These are phyloP conservation scores for Neopelma chrysocephalum DNA, from an alignment of 2,797 vertebrate genomes.

Conservation along the genomic window DNA sequence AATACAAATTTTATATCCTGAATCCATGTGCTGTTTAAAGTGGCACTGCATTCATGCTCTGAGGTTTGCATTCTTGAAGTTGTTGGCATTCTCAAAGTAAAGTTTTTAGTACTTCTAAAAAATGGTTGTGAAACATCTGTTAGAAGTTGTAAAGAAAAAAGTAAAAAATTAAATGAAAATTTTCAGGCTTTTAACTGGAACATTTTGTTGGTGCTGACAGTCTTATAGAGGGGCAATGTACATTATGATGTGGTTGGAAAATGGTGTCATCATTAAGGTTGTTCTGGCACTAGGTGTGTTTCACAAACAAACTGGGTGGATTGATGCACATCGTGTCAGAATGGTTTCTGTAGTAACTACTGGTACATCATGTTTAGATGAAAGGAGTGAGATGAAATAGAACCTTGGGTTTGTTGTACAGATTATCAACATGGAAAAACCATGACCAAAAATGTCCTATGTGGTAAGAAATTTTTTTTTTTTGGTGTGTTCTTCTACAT, in stretches of 20 bases:
- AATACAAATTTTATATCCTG: constrained; percentile 32
- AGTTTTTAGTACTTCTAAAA: constrained; percentile 50
- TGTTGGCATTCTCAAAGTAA: constrained; percentile 61
- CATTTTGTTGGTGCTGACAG: constrained; percentile 27
- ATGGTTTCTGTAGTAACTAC: neutral
- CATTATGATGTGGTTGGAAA: neutral
- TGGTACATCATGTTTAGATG: neutral
- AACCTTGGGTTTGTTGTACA: neutral
- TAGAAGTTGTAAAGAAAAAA: constrained; percentile 49
- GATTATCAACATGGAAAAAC: neutral
- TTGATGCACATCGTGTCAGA: neutral
- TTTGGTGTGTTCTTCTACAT: neutral
- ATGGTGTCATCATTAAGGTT: neutral
- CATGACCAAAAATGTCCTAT: neutral
- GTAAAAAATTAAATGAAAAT: constrained; percentile 20
- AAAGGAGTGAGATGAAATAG: neutral
- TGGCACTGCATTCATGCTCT: neutral
- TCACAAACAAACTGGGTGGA: neutral
- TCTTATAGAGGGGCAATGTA: neutral
- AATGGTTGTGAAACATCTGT: constrained; percentile 40
- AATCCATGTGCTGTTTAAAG: constrained; percentile 35
- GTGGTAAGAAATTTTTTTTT: neutral
- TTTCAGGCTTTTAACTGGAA: neutral
- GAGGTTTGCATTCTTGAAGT: constrained; percentile 47
- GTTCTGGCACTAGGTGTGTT: neutral